Base-by-base conservation (phyloP, 2,888 invertebrate species). In the Polyploca ridens region DNA sequence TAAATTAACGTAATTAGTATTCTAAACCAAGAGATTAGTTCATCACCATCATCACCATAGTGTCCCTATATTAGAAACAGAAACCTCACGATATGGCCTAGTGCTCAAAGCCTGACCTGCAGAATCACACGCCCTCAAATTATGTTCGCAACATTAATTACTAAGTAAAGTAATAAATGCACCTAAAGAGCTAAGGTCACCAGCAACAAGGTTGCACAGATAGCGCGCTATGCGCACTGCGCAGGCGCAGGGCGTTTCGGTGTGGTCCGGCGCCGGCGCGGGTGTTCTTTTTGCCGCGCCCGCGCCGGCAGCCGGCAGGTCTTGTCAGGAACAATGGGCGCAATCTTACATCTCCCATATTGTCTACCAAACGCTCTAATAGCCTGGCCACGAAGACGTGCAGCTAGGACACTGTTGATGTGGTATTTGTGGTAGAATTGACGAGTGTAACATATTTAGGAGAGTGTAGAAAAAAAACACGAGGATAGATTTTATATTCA, bases 321-420 rank as follows among this genome's bases (percentile, higher is more conserved):
- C 76, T 70, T 75, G 78, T 76, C 79, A 77, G 75, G 78, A 86
- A 89, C 89, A 89, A 89, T 89, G 83, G 85, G 63, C 73, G 75
- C 76, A 84, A 89, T 89, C 89, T 87, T 78, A 69, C 84, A 89
- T 89, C 89, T 85, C 81, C 76, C 81, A 85, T 88, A 89, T 89
- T 89, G 89, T 89, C 86, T 89, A 84, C 84, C 85, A 85, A 85
- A 84, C 81, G 79, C 81, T 86, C 88, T 88, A 88, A 89, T 87
- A 87, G 86, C 82, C 71, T 63, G 66, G 67, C 62, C 65, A 64
- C 46, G 59, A 63, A 69, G 61, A 63, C 64, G 63, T 27, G 41
- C 46, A 63, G 58, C 63, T 58, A 38, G 10, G 59, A 63, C 33
- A 35, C 19, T 7, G 35, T 58, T 49, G 66, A 67, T 63, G 64